phyloP scores from a whole-genome alignment of 1,140 invertebrate genomes.

The Drosophila nigrodunni region DNA sequence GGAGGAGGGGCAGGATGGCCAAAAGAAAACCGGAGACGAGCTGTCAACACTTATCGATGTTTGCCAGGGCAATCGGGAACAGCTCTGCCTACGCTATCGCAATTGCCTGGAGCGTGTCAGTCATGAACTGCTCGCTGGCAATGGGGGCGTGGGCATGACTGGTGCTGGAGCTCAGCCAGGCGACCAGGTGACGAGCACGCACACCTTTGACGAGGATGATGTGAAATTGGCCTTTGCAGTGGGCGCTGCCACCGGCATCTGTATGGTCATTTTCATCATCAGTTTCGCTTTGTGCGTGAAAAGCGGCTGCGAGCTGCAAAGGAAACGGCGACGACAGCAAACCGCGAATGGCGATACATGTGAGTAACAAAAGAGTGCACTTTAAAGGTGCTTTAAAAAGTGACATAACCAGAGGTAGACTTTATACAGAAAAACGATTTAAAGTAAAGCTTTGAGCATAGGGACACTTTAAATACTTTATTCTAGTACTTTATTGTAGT shows the following conservation, averaged over 20 bases:
- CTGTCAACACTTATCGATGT: conserved; percentile 55
- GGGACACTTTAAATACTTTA: too few species aligned
- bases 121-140: conserved; percentile 51
- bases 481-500: too few species aligned
- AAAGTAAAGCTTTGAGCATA: too few species aligned
- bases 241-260: conserved; percentile 70
- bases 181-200: conserved; percentile 44
- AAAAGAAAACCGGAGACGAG: conserved; percentile 16
- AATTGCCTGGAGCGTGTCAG: conserved; percentile 70
- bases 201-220: conserved; percentile 69
- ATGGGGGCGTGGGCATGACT: too few species aligned
- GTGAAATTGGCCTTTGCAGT: conserved; percentile 72
- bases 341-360: conserved; percentile 25
- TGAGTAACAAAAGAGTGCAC: conserved; percentile 9
- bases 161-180: conserved; percentile 28
- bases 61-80: conserved; percentile 66
- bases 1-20: neutral
- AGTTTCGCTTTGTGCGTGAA: conserved; percentile 71
- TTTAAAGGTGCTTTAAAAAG: neutral
- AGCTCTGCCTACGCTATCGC: conserved; percentile 65
- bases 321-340: conserved; percentile 36
- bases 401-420: neutral
- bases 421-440: too few species aligned
- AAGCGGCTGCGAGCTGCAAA: conserved; percentile 69
- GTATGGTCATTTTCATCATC: conserved; percentile 76